Evolutionary conservation across 2,113 vertebrate genomes (phyloP), one percentile per base, ranked within the genome.

Genomic region (Pangasianodon hypophthalmus): DNA sequence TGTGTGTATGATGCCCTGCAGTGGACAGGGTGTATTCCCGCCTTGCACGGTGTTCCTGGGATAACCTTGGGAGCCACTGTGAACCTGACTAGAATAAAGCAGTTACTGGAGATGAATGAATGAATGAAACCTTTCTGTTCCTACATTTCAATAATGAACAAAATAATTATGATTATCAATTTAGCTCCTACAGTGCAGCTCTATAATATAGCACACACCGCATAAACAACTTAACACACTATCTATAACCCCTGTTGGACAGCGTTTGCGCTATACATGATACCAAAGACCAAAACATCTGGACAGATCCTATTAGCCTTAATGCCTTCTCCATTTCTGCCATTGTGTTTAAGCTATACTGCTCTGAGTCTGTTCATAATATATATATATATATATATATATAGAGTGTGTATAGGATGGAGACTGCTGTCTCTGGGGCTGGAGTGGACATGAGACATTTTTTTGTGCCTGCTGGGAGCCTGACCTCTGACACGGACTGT

Each of bases 281-380:
- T 26, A 46, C 37, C 48, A n/a, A 87, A 79, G 1, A 2, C 3
- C 26, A 46, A 77, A 81, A 52, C 87, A 80, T 48, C 77, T 80
- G 86, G 41, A 80, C 29, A 87, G 75, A 64, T 64, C 56, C 44
- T 14, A 54, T 88, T 88, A 69, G 24, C 19, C 46, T n/a, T 79
- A 80, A 80, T 86, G 29, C 10, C 24, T 86, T 69, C 54, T 52
- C 46, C 29, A 11, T 52, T 86, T 32, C 3, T 54, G 2, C 46
- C 14, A 7, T 67, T 48, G 56, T 77, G 26, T 85, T 85, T 24
- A 62, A 79, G 58, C 4, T 62, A 67, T 64, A 41, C 32, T 86
- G 56, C 52, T 85, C 41, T 77, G 52, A 14, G 41, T n/a, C 69
- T 62, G 73, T 37, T 56, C 32, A 56, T 52, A 50, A 37, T 37